phyloP scores from a whole-genome alignment of 2,888 invertebrate genomes.

The Koerneria pararmatus region DNA sequence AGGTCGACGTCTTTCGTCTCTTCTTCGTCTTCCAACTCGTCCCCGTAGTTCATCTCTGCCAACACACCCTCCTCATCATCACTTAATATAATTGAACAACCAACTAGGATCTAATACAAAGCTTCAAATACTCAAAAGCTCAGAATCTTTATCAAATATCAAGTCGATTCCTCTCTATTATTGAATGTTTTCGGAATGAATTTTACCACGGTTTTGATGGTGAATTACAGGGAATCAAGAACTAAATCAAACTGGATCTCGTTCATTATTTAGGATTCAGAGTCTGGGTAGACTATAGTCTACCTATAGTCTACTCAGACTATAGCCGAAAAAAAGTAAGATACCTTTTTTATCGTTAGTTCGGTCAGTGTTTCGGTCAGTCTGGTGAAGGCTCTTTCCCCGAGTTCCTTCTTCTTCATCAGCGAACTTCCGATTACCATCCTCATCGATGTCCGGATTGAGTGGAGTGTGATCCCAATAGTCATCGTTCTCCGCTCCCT shows the following conservation, averaged over 20 bases:
- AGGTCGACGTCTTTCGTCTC: not conserved
- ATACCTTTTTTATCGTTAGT: too few relatives aligned
- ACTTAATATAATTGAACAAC: not conserved
- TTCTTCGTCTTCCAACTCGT: slow-evolving; percentile 12
- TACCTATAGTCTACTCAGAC: too few relatives aligned
- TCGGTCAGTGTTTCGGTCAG: too few relatives aligned
- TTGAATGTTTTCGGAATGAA: too few relatives aligned
- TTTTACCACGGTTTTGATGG: too few relatives aligned
- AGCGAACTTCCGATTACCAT: slow-evolving; percentile 9
- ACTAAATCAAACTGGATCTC: too few relatives aligned
- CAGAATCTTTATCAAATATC: not conserved
- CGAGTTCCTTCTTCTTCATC: not conserved
- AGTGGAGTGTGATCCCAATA: slow-evolving; percentile 25
- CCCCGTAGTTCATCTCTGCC: not conserved
- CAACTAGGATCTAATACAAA: not conserved
- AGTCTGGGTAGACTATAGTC: too few relatives aligned
- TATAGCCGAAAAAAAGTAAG: too few relatives aligned
- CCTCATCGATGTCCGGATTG: slow-evolving; percentile 18
- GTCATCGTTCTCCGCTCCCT: slow-evolving; percentile 21
- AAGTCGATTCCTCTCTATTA: too few relatives aligned
- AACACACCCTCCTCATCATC: not conserved
- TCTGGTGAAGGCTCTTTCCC: too few relatives aligned
- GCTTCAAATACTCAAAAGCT: not conserved
- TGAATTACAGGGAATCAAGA: too few relatives aligned
- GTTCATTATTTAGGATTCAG: too few relatives aligned